These are phyloP conservation scores for Blastomussa wellsi DNA, from an alignment of 92 coral and sea anemone genomes.

Conservation along the genomic window DNA sequence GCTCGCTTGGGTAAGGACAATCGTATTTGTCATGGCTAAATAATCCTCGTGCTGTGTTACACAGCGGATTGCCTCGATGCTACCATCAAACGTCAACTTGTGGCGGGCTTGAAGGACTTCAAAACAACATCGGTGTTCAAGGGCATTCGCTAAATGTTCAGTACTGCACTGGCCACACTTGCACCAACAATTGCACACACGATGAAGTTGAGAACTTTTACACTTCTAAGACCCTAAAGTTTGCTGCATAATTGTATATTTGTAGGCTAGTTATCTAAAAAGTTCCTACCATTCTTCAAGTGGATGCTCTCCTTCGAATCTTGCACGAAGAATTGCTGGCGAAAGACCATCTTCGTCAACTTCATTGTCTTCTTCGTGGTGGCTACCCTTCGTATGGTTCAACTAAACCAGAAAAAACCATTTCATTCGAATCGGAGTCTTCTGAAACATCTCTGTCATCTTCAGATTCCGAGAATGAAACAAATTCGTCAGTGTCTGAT, in stretches of 20 bases:
- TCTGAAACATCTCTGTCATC: background rate
- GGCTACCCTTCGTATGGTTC: constrained; percentile 20
- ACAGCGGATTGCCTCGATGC: constrained; percentile 16
- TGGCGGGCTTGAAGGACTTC: constrained; percentile 19
- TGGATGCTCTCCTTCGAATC: constrained; percentile 7
- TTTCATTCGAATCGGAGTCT: constrained; percentile 1
- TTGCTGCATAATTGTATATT: background rate
- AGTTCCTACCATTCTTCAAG: constrained; percentile 9
- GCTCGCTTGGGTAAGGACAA: constrained; percentile 12
- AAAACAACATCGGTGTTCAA: constrained; percentile 29
- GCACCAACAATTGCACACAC: constrained; percentile 4
- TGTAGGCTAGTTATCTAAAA: background rate
- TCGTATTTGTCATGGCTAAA: constrained; percentile 12
- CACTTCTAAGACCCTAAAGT: background rate
- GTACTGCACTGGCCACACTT: constrained; percentile 24
- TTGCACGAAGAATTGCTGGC: constrained; percentile 7
- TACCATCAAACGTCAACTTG: constrained; percentile 17
- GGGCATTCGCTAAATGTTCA: constrained; percentile 21
- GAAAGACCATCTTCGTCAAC: constrained; percentile 23
- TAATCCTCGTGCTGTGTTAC: constrained; percentile 22
- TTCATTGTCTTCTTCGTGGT: background rate
- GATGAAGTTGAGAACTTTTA: background rate
- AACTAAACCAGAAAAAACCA: constrained; percentile 22
- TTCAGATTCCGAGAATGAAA: constrained; percentile 2
- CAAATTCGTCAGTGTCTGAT: background rate